Conservation (phyloP, 30 jellyfish, hydroid and myxozoan genomes). For the Catostylus mosaicus region DNA sequence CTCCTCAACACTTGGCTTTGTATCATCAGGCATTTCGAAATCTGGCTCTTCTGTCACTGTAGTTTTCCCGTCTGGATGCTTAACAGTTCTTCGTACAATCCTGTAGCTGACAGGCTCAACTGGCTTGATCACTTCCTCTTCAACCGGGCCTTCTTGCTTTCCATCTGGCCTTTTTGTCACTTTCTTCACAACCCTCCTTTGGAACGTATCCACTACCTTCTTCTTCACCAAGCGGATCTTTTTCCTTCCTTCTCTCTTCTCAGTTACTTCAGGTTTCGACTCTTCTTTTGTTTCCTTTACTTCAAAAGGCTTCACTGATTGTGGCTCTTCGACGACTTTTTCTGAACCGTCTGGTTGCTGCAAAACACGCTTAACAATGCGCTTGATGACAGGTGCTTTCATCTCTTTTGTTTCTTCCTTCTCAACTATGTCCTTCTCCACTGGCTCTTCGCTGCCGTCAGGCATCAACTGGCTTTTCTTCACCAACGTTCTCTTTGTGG, state of each 20-base stretch:
- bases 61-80: conserved; percentile 68
- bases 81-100: conserved; percentile 56
- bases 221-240: conserved; percentile 51
- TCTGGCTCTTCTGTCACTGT: conserved; percentile 65
- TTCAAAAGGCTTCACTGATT: conserved; percentile 63
- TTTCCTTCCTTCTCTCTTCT: conserved; percentile 53
- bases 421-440: conserved; percentile 74
- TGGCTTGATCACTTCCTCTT: conserved; percentile 45
- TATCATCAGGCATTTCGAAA: conserved; percentile 62
- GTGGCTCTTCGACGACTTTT: conserved; percentile 64
- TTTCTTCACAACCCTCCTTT: conserved; percentile 53
- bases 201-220: conserved; percentile 60
- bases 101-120: conserved; percentile 29
- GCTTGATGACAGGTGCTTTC: conserved; percentile 44
- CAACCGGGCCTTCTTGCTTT: conserved; percentile 66
- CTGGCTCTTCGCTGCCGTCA: conserved; percentile 78
- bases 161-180: conserved; percentile 79
- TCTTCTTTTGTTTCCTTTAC: conserved; percentile 59
- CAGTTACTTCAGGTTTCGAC: conserved; percentile 66
- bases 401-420: conserved; percentile 65
- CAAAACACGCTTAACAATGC: conserved; percentile 54
- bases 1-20: conserved; percentile 43
- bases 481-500: conserved; percentile 62
- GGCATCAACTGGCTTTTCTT: conserved; percentile 73
- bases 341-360: conserved; percentile 78